Evolutionary conservation across 2,797 vertebrate genomes (phyloP).

Genomic region (Neopelma chrysocephalum): DNA sequence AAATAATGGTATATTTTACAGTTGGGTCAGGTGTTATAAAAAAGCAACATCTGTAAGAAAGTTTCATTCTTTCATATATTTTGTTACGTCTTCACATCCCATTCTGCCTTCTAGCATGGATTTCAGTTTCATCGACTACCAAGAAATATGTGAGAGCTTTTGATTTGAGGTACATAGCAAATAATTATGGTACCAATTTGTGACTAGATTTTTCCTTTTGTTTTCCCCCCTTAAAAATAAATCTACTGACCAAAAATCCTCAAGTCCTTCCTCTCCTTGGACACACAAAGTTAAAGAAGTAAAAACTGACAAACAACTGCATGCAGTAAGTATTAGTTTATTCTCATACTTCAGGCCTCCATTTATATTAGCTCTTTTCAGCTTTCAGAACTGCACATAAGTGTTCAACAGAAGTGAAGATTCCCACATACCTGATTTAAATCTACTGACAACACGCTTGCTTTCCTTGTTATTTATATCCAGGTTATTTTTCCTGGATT

Average conservation of each 20-base stretch:
- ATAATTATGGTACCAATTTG: background rate
- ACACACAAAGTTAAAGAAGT: background rate
- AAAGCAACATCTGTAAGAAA: background rate
- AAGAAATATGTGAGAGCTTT: background rate
- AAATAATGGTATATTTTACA: background rate
- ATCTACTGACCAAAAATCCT: background rate
- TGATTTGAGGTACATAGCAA: background rate
- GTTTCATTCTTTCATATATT: background rate
- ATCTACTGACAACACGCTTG: background rate
- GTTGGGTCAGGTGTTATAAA: background rate
- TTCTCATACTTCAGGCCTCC: background rate
- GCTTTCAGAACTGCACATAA: background rate
- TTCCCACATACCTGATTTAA: background rate
- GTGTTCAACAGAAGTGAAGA: background rate
- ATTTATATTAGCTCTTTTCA: background rate
- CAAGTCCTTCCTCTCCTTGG: background rate
- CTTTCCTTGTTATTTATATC: background rate
- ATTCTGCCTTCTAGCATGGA: background rate
- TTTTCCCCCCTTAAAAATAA: background rate
- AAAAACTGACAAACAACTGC: background rate
- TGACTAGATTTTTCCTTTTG: background rate
- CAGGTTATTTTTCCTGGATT: background rate
- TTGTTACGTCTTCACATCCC: background rate
- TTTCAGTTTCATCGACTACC: background rate
- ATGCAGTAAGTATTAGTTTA: background rate